Percentiles rank a stretch among this genome's conserved stretches.
Evolutionary conservation across 2,113 vertebrate species (phyloP).

Genomic region (Dromiciops gliroides): DNA sequence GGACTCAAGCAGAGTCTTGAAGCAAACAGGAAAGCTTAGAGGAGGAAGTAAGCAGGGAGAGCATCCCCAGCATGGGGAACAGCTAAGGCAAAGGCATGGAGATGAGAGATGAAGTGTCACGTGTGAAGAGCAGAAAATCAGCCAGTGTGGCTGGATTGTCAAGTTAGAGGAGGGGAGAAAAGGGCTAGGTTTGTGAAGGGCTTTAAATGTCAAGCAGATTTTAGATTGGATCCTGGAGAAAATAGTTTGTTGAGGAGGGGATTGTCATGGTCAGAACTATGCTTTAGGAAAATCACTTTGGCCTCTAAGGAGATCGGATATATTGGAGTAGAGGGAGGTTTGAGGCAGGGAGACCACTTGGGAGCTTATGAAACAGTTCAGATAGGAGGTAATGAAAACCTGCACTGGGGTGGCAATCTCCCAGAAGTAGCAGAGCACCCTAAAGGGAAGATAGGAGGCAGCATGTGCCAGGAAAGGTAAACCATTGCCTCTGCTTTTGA

Average conservation of each 20-base stretch:
- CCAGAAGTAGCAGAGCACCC: neutral
- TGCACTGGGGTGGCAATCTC: neutral
- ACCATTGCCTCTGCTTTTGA: neutral
- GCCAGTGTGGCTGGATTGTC: neutral
- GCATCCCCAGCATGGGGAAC: neutral
- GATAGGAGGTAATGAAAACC: too few species aligned
- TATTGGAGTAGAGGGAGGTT: too few species aligned
- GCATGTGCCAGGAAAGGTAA: neutral
- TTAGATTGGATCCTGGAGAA: neutral
- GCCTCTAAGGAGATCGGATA: too few species aligned
- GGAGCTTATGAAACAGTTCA: too few species aligned
- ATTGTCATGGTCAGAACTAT: too few species aligned
- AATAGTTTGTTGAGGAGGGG: too few species aligned
- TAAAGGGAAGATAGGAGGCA: neutral
- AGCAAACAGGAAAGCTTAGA: neutral
- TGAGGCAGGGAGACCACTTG: too few species aligned
- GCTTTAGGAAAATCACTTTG: too few species aligned
- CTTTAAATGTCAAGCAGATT: neutral
- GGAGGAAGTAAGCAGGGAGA: neutral
- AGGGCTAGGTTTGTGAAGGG: neutral
- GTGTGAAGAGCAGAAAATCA: neutral
- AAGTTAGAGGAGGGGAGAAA: neutral
- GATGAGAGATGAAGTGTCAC: too few species aligned
- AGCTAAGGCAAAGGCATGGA: neutral
- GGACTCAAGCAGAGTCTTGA: neutral